A percentile compares a stretch with the other conserved stretches of the same genome.
These are phyloP conservation scores for Panthera tigris DNA, from an alignment of 2,113 vertebrate species.

Conservation along the genomic window DNA sequence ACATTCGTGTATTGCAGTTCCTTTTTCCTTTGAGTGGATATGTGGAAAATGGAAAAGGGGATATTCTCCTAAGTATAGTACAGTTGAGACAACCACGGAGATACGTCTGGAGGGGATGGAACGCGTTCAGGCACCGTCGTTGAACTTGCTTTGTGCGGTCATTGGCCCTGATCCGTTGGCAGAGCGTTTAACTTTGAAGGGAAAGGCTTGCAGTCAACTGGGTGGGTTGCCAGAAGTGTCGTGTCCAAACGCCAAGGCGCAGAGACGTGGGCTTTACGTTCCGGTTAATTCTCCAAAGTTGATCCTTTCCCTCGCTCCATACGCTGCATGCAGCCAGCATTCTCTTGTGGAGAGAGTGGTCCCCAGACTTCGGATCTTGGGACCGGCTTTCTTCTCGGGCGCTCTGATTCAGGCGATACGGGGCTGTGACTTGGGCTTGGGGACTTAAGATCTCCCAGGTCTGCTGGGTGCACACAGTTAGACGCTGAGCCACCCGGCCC, in stretches of 20 bases:
- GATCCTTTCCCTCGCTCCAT: neutral
- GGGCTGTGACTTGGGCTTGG: neutral
- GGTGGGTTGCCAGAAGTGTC: neutral
- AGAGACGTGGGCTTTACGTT: too few relatives aligned
- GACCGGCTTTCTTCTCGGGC: neutral
- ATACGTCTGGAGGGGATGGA: neutral
- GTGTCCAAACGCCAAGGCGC: neutral
- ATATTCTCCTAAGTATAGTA: neutral
- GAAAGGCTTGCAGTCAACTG: neutral
- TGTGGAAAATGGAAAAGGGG: neutral
- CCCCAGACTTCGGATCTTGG: too few relatives aligned
- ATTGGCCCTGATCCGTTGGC: neutral
- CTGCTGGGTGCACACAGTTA: neutral
- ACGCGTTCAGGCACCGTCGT: neutral
- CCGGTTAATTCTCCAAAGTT: fast-evolving
- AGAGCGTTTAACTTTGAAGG: neutral
- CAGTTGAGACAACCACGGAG: neutral
- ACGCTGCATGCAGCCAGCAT: neutral
- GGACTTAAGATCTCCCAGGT: neutral
- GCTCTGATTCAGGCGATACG: neutral
- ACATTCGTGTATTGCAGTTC: neutral
- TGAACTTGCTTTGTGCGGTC: too few relatives aligned
- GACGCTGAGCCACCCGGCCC: neutral
- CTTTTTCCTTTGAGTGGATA: neutral
- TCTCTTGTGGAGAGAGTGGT: neutral